These are phyloP conservation scores for Esox lucius DNA, from an alignment of 2,797 vertebrate genomes.

Conservation along the genomic window DNA sequence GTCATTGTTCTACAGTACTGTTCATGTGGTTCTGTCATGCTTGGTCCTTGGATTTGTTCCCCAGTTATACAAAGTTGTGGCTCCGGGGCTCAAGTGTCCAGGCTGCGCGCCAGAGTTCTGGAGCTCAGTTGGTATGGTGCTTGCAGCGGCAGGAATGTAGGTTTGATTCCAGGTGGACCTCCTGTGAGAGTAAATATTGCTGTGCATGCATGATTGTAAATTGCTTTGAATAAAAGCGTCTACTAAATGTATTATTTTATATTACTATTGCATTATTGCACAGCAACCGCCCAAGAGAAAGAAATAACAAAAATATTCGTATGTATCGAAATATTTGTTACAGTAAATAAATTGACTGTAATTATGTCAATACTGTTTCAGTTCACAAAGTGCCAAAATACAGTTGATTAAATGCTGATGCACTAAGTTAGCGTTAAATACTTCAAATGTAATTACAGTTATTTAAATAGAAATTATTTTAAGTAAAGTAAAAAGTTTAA, in stretches of 20 bases:
- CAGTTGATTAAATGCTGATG: no score
- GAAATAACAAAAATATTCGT: no score
- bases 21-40: neutral
- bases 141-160: neutral
- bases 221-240: neutral
- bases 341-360: no score
- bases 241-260: neutral
- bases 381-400: no score
- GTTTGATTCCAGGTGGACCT: neutral
- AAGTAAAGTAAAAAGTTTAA: no score
- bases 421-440: no score
- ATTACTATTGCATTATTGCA: neutral
- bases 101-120: neutral
- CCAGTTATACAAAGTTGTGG: neutral
- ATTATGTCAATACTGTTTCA: no score
- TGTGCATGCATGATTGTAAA: neutral
- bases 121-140: neutral
- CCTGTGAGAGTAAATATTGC: neutral
- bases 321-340: no score
- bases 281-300: neutral
- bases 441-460: no score
- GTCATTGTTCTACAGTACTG: neutral
- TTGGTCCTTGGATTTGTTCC: neutral
- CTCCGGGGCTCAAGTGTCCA: neutral
- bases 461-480: no score